Conservation (phyloP, 2,113 vertebrate genomes). For the Marmota monax region DNA sequence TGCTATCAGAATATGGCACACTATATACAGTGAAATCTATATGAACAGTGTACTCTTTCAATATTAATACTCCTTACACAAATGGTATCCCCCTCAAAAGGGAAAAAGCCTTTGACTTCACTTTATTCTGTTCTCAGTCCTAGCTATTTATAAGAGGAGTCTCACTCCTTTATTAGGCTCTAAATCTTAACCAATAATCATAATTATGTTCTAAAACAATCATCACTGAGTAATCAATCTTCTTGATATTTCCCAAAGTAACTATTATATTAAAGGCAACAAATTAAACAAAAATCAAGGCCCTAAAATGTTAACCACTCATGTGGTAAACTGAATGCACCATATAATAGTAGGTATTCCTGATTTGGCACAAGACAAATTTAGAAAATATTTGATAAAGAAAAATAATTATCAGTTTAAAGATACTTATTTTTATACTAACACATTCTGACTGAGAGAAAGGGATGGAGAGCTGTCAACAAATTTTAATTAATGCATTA, state of each 20-base stretch:
- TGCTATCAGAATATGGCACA: background rate
- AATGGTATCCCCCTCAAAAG: background rate
- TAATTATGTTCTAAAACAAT: constrained; percentile 47
- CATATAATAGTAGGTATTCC: constrained; percentile 73
- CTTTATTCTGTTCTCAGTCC: background rate
- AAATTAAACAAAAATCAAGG: constrained; percentile 83
- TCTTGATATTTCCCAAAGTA: constrained; percentile 69
- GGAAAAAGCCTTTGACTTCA: background rate
- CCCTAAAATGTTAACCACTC: constrained; percentile 80
- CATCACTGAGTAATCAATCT: constrained; percentile 28
- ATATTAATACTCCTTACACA: background rate
- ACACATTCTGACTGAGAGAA: background rate
- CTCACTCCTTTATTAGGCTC: background rate
- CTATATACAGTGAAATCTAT: background rate
- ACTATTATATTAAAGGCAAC: constrained; percentile 76
- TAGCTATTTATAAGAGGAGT: background rate
- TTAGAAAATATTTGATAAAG: constrained; percentile 67
- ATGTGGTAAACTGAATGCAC: constrained; percentile 79
- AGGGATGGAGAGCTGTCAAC: background rate
- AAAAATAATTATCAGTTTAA: constrained; percentile 67
- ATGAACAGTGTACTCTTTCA: background rate
- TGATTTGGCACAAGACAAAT: constrained; percentile 84
- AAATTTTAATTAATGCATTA: background rate
- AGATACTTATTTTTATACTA: constrained; percentile 32
- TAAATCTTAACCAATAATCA: background rate